Percentiles rank a stretch among this genome's conserved stretches.
phyloP scores from a whole-genome alignment of 2,888 invertebrate genomes.

The Odiellus spinosus region DNA sequence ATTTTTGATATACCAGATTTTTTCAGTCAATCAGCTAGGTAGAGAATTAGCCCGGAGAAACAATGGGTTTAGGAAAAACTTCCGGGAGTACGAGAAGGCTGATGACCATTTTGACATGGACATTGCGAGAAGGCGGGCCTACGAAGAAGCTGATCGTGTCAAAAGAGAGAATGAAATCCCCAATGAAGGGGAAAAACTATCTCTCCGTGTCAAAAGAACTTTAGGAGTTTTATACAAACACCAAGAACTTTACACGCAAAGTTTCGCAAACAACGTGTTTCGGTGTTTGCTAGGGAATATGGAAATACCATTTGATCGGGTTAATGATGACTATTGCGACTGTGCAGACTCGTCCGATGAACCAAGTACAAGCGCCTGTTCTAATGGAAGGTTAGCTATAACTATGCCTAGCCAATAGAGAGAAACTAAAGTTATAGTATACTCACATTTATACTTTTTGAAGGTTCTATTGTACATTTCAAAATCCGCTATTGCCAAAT shows the following conservation, averaged over 20 bases:
- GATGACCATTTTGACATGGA: slow-evolving; percentile 6
- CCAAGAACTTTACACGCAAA: slow-evolving; percentile 9
- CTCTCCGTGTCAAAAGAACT: neutral
- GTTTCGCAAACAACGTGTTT: slow-evolving; percentile 8
- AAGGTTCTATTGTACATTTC: slow-evolving; percentile 22
- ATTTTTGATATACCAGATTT: slow-evolving; percentile 13
- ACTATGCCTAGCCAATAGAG: neutral
- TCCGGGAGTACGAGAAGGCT: slow-evolving; percentile 13
- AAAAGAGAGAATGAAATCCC: too few species aligned
- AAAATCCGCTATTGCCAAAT: slow-evolving; percentile 18
- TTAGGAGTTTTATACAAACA: slow-evolving; percentile 11
- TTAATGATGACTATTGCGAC: slow-evolving; percentile 90
- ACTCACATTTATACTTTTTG: slow-evolving; percentile 6
- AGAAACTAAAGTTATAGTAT: neutral
- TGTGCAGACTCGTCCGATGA: slow-evolving; percentile 42
- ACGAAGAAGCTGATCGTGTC: too few species aligned
- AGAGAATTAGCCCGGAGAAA: slow-evolving; percentile 9
- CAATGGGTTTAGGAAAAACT: slow-evolving; percentile 5
- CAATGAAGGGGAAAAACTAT: too few species aligned
- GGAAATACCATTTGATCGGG: slow-evolving; percentile 43
- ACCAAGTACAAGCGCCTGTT: slow-evolving; percentile 35
- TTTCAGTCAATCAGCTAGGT: slow-evolving; percentile 11
- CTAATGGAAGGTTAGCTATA: slow-evolving; percentile 24
- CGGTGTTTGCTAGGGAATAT: slow-evolving; percentile 10
- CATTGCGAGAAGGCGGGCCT: too few species aligned